A percentile compares a stretch with the other conserved stretches of the same genome.
phyloP scores from a whole-genome alignment of 2,113 vertebrate species.

The Engraulis encrasicolus region DNA sequence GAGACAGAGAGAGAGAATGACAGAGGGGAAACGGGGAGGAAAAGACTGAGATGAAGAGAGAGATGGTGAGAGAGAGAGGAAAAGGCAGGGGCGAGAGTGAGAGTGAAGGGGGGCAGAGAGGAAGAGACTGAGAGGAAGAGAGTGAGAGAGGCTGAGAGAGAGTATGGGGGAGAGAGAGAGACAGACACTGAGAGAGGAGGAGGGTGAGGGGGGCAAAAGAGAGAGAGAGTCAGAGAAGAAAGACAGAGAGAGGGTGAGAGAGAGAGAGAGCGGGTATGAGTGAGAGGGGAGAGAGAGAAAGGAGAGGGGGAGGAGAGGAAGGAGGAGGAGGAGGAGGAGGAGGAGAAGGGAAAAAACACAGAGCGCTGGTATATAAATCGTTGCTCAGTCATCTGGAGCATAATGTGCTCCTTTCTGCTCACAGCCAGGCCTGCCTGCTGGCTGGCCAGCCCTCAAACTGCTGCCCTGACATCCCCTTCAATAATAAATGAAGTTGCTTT shows the following conservation, averaged over 20 bases:
- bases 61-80: no score
- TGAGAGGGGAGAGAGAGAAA: slow-evolving; percentile 28
- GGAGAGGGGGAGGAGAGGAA: not conserved
- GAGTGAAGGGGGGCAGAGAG: not conserved
- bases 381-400: slow-evolving; percentile 80
- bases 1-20: not conserved
- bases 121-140: slow-evolving; percentile 38
- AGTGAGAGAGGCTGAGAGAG: not conserved
- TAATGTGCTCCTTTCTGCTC: slow-evolving; percentile 73
- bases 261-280: slow-evolving; percentile 36
- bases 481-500: slow-evolving; percentile 86
- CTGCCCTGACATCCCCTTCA: slow-evolving; percentile 80
- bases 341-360: slow-evolving; percentile 36
- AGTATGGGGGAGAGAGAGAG: not conserved
- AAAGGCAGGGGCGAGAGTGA: no score
- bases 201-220: no score
- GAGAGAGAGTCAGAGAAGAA: no score
- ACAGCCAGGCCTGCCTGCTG: slow-evolving; percentile 71
- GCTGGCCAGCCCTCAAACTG: slow-evolving; percentile 80
- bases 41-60: no score
- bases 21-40: no score
- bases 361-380: slow-evolving; percentile 77
- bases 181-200: slow-evolving; percentile 28
- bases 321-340: not conserved
- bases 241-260: no score